phyloP scores from a whole-genome alignment of 2,113 vertebrate genomes.

The Mastomys natalensis region DNA sequence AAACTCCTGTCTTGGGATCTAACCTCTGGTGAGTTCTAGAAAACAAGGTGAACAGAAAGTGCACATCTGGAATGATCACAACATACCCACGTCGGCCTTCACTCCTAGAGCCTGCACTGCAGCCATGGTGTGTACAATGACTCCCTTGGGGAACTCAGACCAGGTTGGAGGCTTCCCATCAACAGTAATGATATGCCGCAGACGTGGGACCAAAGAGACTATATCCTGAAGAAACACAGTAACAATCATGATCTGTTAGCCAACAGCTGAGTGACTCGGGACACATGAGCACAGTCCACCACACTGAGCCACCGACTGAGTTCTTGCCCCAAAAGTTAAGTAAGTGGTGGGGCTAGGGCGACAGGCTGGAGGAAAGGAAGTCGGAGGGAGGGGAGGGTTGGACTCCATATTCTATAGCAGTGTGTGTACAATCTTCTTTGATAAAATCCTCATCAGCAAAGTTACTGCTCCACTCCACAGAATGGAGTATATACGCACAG shows the following conservation, averaged over 20 bases:
- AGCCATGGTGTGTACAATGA: constrained; percentile 94
- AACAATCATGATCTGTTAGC: background rate
- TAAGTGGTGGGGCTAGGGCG: background rate
- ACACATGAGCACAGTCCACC: background rate
- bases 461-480: background rate
- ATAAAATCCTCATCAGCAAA: constrained; percentile 2
- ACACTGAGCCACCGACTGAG: background rate
- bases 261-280: background rate
- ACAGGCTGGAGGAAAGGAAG: background rate
- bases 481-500: background rate
- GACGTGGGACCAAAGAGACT: constrained; percentile 90
- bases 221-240: constrained; percentile 88
- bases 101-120: constrained; percentile 92
- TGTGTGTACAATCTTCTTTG: background rate
- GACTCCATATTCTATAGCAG: background rate
- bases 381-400: background rate
- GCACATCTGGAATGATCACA: fast-evolving
- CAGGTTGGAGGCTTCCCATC: constrained; percentile 89
- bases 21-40: background rate
- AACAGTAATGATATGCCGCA: constrained; percentile 94
- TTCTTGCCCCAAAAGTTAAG: constrained; percentile 7
- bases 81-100: constrained; percentile 88
- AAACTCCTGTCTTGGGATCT: background rate
- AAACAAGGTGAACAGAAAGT: background rate
- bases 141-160: constrained; percentile 90